Conservation (phyloP, 2,797 vertebrate species). For the Liparis tanakae region DNA sequence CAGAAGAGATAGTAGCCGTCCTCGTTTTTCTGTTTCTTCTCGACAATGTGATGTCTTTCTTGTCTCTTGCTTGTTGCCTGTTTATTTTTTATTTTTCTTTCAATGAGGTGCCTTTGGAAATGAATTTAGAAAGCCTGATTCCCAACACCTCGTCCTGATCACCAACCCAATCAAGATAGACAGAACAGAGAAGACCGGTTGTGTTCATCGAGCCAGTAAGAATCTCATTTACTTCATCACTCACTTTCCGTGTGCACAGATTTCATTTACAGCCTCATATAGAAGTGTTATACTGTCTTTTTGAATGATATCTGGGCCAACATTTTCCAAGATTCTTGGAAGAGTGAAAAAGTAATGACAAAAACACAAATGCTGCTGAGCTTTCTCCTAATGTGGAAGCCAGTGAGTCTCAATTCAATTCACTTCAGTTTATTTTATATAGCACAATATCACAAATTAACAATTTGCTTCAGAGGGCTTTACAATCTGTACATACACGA, state of each 20-base stretch:
- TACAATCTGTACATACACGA: no score
- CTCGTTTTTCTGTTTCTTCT: neutral
- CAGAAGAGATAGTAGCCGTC: neutral
- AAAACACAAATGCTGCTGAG: slow-evolving; percentile 58
- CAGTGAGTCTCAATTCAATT: slow-evolving; percentile 38
- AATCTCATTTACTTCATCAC: neutral
- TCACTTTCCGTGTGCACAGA: neutral
- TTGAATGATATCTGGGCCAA: slow-evolving; percentile 49
- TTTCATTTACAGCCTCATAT: slow-evolving; percentile 3
- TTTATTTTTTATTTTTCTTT: neutral
- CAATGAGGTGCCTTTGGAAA: neutral
- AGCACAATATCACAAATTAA: no score
- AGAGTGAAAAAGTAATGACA: slow-evolving; percentile 55
- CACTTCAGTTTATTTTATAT: slow-evolving; percentile 7
- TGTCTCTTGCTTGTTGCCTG: neutral
- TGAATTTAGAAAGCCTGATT: neutral
- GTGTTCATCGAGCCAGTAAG: neutral
- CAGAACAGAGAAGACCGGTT: neutral
- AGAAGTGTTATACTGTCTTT: slow-evolving; percentile 10
- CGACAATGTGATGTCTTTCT: neutral
- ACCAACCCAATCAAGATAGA: neutral
- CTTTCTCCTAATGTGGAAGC: slow-evolving; percentile 32
- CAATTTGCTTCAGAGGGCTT: no score
- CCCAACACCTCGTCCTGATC: neutral
- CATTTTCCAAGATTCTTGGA: slow-evolving; percentile 35